phyloP scores from a whole-genome alignment of 1,140 invertebrate genomes.

The Maniola jurtina region DNA sequence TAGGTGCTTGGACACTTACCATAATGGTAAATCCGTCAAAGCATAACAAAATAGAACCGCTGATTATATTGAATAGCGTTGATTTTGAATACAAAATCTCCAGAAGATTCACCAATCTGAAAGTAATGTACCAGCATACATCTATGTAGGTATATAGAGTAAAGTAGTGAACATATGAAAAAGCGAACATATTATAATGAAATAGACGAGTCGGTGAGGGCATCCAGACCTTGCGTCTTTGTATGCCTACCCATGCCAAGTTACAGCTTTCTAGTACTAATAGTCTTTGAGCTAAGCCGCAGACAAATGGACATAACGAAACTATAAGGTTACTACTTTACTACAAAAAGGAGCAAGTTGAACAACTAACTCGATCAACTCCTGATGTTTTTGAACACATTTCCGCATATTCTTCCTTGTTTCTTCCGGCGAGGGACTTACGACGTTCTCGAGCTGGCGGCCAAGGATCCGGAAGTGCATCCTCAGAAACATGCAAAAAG shows the following conservation, averaged over 20 bases:
- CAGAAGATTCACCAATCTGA: slow-evolving; percentile 45
- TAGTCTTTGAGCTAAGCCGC: no score
- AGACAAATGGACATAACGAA: no score
- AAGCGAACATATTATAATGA: no score
- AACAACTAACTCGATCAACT: slow-evolving; percentile 47
- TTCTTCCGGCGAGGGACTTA: slow-evolving; percentile 1
- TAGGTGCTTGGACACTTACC: slow-evolving; percentile 40
- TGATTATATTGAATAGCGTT: slow-evolving; percentile 49
- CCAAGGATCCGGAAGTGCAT: slow-evolving; percentile 50
- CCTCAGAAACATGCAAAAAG: slow-evolving; percentile 41
- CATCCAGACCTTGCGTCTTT: no score
- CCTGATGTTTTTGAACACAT: slow-evolving; percentile 45
- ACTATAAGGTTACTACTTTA: no score
- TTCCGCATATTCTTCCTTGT: slow-evolving; percentile 22
- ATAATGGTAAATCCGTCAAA: slow-evolving; percentile 52
- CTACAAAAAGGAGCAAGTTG: no score
- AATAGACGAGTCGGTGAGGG: no score
- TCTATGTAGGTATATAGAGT: no score
- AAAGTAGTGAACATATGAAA: no score
- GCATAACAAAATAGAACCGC: slow-evolving; percentile 51
- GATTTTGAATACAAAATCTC: slow-evolving; percentile 48
- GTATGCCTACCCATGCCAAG: no score
- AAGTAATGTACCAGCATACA: neutral
- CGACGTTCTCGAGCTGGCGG: slow-evolving; percentile 33
- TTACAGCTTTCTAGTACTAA: no score